Conservation (phyloP, 2,113 vertebrate species). For the Pygoscelis antarcticus region DNA sequence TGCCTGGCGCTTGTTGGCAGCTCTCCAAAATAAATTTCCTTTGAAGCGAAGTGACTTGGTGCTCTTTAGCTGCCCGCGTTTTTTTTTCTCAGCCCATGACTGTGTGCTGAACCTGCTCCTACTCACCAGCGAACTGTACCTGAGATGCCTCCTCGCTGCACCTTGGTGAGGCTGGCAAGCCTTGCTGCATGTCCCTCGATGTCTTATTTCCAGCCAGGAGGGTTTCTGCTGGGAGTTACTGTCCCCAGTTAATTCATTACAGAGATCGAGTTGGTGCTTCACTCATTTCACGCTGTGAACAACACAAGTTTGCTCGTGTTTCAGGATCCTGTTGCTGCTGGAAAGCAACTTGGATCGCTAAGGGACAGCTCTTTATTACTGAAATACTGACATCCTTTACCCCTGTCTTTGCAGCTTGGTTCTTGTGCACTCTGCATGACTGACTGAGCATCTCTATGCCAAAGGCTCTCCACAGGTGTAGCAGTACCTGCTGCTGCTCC, state of each 20-base stretch:
- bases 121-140: rapidly evolving
- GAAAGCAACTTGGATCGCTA: background rate
- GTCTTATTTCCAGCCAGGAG: background rate
- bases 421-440: background rate
- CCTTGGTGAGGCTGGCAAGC: background rate
- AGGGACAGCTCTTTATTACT: background rate
- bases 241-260: background rate
- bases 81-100: rapidly evolving
- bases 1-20: rapidly evolving
- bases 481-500: background rate
- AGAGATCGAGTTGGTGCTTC: background rate
- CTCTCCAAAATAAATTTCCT: background rate
- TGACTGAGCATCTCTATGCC: background rate
- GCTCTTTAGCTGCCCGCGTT: background rate
- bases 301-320: background rate
- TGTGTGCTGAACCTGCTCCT: background rate
- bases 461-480: background rate
- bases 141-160: background rate
- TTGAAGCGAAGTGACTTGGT: background rate
- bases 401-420: background rate
- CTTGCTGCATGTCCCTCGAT: background rate
- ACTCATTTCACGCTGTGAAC: rapidly evolving
- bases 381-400: background rate
- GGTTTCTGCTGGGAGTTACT: background rate
- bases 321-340: background rate